Base-by-base conservation (phyloP, 2,888 invertebrate species). In the Tiliacea citrago region DNA sequence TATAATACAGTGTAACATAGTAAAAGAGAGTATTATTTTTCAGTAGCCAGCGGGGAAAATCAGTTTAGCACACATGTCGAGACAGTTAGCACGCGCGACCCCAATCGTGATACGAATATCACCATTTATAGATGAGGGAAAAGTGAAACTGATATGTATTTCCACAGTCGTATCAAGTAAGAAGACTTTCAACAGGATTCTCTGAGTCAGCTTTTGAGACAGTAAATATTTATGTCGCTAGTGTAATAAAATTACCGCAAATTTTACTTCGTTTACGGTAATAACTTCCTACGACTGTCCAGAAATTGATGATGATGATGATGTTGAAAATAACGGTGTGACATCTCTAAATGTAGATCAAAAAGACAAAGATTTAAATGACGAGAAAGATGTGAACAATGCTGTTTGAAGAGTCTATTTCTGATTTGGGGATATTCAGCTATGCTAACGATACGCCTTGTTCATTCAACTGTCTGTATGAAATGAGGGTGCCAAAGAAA, bases 81-180 rank as follows among this genome's bases (percentile, higher is more conserved):
- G 92, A 90, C 91, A 90, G 91, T 91, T 90, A 91, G 91, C 95
- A 95, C 95, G 95, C 92, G 93, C 93, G 94, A 89, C 95, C 95
- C 84, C 92, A 89, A 94, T 96, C 96, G 96, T 96, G 96, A 93
- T 91, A 90, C 89, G 95, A 95, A 95, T 96, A 93, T 92, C 90
- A 90, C 92, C 92, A 91, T 92, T 90, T 91, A 90, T 91, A 93
- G 92, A 94, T 92, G 93, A 92, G 93, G 91, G 94, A 96, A 95
- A 96, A 96, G 96, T 95, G 95, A 96, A 96, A 95, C 94, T 95
- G 94, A 95, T 95, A 93, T 91, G 90, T 91, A 88, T 90, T 93
- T 91, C 91, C 90, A 89, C 90, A 88, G 87, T 90, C 86, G 90
- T 91, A 90, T 91, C 89, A 90, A 93, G 91, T 91, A 91, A 92